phyloP scores from a whole-genome alignment of 2,797 vertebrate species.

The Sternotherus odoratus region DNA sequence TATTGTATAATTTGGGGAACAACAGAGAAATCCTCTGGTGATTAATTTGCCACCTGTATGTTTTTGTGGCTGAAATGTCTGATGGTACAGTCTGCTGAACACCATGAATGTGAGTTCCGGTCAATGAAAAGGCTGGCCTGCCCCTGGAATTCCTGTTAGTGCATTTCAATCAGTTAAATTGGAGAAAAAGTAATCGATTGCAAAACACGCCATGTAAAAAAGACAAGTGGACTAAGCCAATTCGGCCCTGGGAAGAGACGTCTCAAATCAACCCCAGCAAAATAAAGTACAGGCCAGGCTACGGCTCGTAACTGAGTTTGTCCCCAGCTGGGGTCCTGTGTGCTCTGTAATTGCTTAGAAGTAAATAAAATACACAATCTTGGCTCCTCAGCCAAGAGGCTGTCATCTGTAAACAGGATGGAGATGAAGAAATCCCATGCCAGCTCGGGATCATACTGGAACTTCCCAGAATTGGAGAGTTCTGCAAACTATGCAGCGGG shows the following conservation, averaged over 20 bases:
- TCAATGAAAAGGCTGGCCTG: neutral
- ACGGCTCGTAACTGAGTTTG: neutral
- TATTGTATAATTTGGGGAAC: neutral
- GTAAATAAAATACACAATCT: neutral
- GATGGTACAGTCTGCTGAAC: neutral
- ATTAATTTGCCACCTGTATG: neutral
- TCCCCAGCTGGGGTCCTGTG: neutral
- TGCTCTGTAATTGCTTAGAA: neutral
- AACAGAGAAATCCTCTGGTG: rapidly evolving
- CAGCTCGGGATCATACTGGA: neutral
- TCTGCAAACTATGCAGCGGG: neutral
- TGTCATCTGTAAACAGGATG: neutral
- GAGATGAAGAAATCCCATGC: neutral
- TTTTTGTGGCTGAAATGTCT: neutral
- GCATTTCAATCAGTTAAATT: neutral
- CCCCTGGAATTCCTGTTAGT: too few relatives aligned
- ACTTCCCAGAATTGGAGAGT: neutral
- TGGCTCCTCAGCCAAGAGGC: neutral
- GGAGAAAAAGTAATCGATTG: too few relatives aligned
- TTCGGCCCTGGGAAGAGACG: neutral
- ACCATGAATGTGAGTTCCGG: neutral
- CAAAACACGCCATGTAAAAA: neutral
- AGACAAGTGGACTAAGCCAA: neutral
- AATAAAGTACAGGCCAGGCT: neutral
- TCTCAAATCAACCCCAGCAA: neutral